phyloP scores from a whole-genome alignment of 2,888 invertebrate genomes.

The Polymixis lichenea region DNA sequence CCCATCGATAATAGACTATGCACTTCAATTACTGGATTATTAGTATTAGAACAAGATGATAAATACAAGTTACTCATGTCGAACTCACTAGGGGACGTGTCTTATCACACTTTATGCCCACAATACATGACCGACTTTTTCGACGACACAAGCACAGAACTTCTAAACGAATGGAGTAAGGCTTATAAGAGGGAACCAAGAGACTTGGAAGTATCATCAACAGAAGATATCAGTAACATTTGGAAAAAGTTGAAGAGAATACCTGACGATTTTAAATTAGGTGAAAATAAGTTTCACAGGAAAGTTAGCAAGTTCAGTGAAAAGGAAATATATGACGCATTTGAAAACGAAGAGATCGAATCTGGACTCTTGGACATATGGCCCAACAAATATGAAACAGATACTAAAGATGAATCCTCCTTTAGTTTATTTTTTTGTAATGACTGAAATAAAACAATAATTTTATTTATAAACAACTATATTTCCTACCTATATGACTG shows the following conservation, averaged over 20 bases:
- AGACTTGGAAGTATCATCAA: slow-evolving; percentile 76
- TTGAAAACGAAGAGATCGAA: slow-evolving; percentile 80
- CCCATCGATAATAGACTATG: slow-evolving; percentile 79
- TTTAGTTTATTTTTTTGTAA: slow-evolving; percentile 61
- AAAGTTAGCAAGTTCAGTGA: slow-evolving; percentile 73
- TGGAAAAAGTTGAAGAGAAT: slow-evolving; percentile 79
- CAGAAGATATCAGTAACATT: slow-evolving; percentile 75
- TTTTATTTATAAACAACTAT: slow-evolving; percentile 82
- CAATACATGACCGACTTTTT: slow-evolving; percentile 78
- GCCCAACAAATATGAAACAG: slow-evolving; percentile 64
- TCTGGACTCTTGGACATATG: slow-evolving; percentile 81
- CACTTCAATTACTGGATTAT: slow-evolving; percentile 78
- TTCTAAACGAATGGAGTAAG: slow-evolving; percentile 81
- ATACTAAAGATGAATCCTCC: slow-evolving; percentile 59
- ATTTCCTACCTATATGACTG: slow-evolving; percentile 85
- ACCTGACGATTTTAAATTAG: slow-evolving; percentile 74
- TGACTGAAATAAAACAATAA: slow-evolving; percentile 74
- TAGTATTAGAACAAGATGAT: slow-evolving; percentile 76
- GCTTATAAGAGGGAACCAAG: slow-evolving; percentile 70
- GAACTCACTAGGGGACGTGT: slow-evolving; percentile 86
- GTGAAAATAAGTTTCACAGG: slow-evolving; percentile 61
- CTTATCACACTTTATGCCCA: slow-evolving; percentile 79
- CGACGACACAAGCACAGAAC: slow-evolving; percentile 77
- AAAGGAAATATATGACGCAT: slow-evolving; percentile 78
- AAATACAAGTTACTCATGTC: slow-evolving; percentile 80